Base-by-base conservation (phyloP, 2,888 invertebrate genomes). In the Aricia artaxerxes region DNA sequence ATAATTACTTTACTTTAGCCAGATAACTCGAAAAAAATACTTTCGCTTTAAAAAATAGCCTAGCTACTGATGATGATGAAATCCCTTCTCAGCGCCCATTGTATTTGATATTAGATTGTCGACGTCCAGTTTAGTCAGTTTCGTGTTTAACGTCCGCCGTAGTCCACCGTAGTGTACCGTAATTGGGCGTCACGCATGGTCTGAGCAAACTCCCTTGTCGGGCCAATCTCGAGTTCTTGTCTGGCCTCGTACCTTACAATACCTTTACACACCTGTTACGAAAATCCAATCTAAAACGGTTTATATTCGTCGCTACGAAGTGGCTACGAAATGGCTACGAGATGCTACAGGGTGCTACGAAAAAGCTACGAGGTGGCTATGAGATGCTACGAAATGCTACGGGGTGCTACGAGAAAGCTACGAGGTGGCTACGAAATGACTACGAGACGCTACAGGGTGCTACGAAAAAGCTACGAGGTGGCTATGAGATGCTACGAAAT, bases 161-260 rank as follows among this genome's bases (percentile, higher is more conserved):
- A 57, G 57, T 57, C 16, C 49, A 49, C 49, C 49, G 49, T 49
- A 49, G 31, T 31, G 31, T 64, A 6, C 35, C 69, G 69, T 69
- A 69, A 69, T 69, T 69, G 69, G 31, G 35, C 69, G 35, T 69
- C 35, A 69, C 69, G 69, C 69, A 69, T 69, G 69, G 69, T 69
- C 16, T 38, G 69, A 69, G 69, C 35, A 69, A 69, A 69, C 69
- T 69, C 69, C 69, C 38, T 69, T 38, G 69, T 69, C 31, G 13
- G 35, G 69, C 11, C 69, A 69, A 69, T 38, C 38, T 69, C 69
- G 13, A 69, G 13, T 69, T 69, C 69, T 69, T 69, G 69, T 64
- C 64, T 31, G 31, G 64, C 11, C 24, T 31, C 31, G 31, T 69
- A 11, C 3, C 11, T 35, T 69, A 35, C 69, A 69, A 69, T 69